A percentile compares a stretch with the other conserved stretches of the same genome.
Conservation (phyloP, 2,888 invertebrate genomes). For the Troides aeacus region DNA sequence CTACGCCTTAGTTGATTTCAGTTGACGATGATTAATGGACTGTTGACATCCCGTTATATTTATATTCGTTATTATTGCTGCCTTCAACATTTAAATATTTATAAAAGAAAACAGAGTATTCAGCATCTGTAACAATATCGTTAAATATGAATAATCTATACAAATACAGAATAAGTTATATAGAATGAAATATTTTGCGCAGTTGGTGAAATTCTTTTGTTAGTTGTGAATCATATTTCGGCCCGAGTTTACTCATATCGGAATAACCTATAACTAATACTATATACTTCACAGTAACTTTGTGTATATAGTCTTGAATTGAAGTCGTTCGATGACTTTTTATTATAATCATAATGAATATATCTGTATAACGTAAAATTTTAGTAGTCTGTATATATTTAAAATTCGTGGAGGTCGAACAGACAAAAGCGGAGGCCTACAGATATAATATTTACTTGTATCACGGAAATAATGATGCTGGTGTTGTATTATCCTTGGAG, state of each 20-base stretch:
- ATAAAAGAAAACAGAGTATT: not conserved
- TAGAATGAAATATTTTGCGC: not conserved
- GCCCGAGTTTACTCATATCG: not conserved
- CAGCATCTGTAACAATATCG: not conserved
- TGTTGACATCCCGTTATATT: not conserved
- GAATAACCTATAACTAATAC: not conserved
- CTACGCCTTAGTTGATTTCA: too few relatives aligned
- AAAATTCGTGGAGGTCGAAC: too few relatives aligned
- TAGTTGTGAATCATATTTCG: constrained; percentile 1
- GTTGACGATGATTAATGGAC: not conserved
- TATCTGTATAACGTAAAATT: too few relatives aligned
- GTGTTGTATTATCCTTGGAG: too few relatives aligned
- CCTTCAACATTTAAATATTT: not conserved
- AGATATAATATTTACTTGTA: too few relatives aligned
- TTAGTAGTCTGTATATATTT: too few relatives aligned
- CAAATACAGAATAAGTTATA: not conserved
- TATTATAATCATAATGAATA: too few relatives aligned
- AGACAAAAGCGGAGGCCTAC: too few relatives aligned
- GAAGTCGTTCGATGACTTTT: too few relatives aligned
- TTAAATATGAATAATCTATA: not conserved
- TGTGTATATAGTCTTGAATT: not conserved
- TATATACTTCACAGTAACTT: not conserved
- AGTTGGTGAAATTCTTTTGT: constrained; percentile 3
- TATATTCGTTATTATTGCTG: not conserved
- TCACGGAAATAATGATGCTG: too few relatives aligned